phyloP scores from a whole-genome alignment of 2,113 vertebrate species.

The Onychostruthus taczanowskii region DNA sequence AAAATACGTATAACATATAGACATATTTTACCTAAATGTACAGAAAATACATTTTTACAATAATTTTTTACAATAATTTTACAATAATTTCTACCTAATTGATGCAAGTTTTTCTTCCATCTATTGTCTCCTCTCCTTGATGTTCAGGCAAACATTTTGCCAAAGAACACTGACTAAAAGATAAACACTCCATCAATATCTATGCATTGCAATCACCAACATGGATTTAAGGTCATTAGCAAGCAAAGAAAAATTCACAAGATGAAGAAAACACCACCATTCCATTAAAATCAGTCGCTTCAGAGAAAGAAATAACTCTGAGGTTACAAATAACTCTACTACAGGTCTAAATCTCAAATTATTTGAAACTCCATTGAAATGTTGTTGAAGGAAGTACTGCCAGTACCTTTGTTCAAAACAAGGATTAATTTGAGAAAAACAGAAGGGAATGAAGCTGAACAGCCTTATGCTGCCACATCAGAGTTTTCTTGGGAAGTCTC shows the following conservation, averaged over 20 bases:
- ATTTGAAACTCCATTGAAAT: not conserved
- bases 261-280: not conserved
- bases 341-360: not conserved
- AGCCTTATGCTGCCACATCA: not conserved
- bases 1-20: not conserved
- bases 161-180: not conserved
- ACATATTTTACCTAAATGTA: not conserved
- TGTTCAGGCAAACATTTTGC: not conserved
- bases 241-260: not conserved
- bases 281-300: not conserved
- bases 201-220: not conserved
- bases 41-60: not conserved
- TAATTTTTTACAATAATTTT: not conserved
- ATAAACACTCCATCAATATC: not conserved
- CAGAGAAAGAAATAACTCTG: not conserved
- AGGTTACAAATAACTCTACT: not conserved
- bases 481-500: not conserved
- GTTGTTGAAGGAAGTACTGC: not conserved
- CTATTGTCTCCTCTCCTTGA: not conserved
- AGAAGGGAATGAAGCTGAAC: not conserved
- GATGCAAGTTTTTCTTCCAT: not conserved
- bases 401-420: not conserved
- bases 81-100: not conserved
- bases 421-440: not conserved
- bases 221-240: not conserved